These are phyloP conservation scores for Norana najaformis DNA, from an alignment of 2,888 invertebrate genomes.

Conservation along the genomic window DNA sequence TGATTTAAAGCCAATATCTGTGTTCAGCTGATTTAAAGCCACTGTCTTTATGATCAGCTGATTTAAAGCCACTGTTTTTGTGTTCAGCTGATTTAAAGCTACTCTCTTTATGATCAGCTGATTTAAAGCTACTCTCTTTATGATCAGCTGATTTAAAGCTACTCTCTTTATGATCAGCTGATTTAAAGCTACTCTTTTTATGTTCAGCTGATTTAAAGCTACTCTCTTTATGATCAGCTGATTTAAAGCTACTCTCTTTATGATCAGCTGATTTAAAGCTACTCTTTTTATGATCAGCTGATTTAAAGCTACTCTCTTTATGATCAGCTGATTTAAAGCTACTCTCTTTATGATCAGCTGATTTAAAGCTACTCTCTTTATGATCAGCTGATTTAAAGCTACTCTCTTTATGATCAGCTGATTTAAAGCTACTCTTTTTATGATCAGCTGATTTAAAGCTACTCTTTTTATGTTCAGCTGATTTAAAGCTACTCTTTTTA, in stretches of 20 bases:
- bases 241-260: neutral
- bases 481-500: neutral
- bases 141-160: neutral
- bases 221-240: neutral
- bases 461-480: neutral
- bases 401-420: neutral
- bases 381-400: neutral
- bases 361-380: neutral
- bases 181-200: too few relatives aligned
- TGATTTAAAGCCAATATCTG: too few relatives aligned
- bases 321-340: neutral
- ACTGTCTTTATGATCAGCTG: neutral
- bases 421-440: too few relatives aligned
- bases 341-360: neutral
- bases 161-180: neutral
- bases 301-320: neutral
- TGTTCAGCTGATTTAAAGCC: neutral
- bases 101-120: neutral
- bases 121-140: neutral
- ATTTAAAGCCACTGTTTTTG: too few relatives aligned
- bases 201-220: neutral
- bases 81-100: neutral
- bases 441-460: neutral
- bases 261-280: neutral
- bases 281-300: neutral